phyloP scores from a whole-genome alignment of 2,888 invertebrate genomes.

The Oligia fasciuncula region DNA sequence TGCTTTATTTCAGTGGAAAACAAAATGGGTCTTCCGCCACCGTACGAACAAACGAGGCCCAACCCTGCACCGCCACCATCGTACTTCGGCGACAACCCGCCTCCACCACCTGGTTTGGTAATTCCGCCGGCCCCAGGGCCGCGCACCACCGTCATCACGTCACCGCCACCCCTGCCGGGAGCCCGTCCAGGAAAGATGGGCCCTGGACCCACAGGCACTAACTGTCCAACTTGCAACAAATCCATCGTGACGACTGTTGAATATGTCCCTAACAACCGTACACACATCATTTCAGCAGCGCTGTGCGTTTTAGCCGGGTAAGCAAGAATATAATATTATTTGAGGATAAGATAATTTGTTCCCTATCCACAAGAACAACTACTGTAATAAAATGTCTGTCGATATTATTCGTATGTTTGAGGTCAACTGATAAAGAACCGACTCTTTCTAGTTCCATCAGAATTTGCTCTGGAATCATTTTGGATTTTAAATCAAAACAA shows the following conservation, averaged over 20 bases:
- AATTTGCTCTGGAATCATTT: slow-evolving; percentile 14
- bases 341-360: slow-evolving; percentile 10
- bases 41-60: slow-evolving; percentile 82
- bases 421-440: slow-evolving; percentile 51
- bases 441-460: slow-evolving; percentile 24
- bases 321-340: slow-evolving; percentile 57
- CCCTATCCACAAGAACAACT: slow-evolving; percentile 20
- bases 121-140: slow-evolving; percentile 74
- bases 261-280: slow-evolving; percentile 85
- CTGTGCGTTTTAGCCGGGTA: slow-evolving; percentile 86
- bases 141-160: slow-evolving; percentile 82
- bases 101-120: slow-evolving; percentile 79
- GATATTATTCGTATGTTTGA: slow-evolving; percentile 27
- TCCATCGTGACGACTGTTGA: slow-evolving; percentile 84
- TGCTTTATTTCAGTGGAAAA: slow-evolving; percentile 85
- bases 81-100: slow-evolving; percentile 85
- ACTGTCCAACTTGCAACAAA: slow-evolving; percentile 83
- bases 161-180: slow-evolving; percentile 63
- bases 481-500: slow-evolving; percentile 5
- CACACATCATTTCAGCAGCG: slow-evolving; percentile 85
- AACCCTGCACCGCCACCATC: slow-evolving; percentile 85
- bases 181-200: slow-evolving; percentile 76
- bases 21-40: slow-evolving; percentile 87
- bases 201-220: slow-evolving; percentile 84
- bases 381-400: slow-evolving; percentile 23